Evolutionary conservation across 2,888 invertebrate genomes (phyloP).

Genomic region (Ormyrus thymus): DNA sequence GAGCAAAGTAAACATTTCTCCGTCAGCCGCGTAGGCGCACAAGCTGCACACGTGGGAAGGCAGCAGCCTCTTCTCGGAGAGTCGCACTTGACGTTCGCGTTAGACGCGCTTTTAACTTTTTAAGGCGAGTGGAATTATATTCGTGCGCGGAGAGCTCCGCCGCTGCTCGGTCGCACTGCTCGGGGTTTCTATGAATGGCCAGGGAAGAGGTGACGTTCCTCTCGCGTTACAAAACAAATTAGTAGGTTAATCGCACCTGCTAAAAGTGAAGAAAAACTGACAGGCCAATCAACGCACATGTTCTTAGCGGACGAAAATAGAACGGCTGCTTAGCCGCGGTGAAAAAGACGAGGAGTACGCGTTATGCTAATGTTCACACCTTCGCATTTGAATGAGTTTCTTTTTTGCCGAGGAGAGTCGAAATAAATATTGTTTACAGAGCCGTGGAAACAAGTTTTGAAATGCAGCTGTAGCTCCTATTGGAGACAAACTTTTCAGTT

Average conservation of each 20-base stretch:
- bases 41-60: background rate
- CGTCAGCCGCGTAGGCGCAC: background rate
- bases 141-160: background rate
- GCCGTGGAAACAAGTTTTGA: too few species aligned
- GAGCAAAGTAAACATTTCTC: background rate
- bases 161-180: background rate
- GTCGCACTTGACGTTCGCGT: background rate
- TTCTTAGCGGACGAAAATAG: constrained; percentile 29
- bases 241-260: constrained; percentile 25
- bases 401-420: too few species aligned
- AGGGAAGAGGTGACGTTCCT: background rate
- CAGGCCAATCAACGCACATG: background rate
- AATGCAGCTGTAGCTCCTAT: too few species aligned
- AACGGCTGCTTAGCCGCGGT: constrained; percentile 1
- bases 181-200: constrained; percentile 5
- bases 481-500: too few species aligned
- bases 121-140: constrained; percentile 15
- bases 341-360: constrained; percentile 15
- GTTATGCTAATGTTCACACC: constrained; percentile 52
- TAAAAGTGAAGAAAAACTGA: constrained; percentile 19
- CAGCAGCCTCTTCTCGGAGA: background rate
- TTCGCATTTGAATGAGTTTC: background rate
- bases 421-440: too few species aligned
- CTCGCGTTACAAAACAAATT: constrained; percentile 38
- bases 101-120: too few species aligned